Conservation (phyloP, 2,113 vertebrate species). For the Ranitomeya variabilis region DNA sequence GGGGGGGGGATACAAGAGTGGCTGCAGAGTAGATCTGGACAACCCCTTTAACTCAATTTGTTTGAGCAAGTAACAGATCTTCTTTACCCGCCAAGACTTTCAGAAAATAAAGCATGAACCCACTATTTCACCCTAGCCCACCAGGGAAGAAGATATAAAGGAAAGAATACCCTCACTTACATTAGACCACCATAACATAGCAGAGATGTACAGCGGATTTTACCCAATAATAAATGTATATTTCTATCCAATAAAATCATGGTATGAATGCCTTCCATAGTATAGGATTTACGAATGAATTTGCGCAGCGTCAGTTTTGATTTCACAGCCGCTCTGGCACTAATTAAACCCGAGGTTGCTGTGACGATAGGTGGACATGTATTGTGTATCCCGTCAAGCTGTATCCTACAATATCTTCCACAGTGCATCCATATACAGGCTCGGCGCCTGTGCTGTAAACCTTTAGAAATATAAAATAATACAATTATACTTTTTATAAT, state of each 20-base stretch:
- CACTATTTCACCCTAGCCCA: too few species aligned
- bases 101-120: too few species aligned
- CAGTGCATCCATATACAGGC: background rate
- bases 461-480: too few species aligned
- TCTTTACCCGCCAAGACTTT: too few species aligned
- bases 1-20: too few species aligned
- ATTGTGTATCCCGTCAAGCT: background rate
- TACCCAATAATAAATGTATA: background rate
- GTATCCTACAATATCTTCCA: background rate
- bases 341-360: background rate
- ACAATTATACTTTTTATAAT: too few species aligned
- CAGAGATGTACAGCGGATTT: background rate
- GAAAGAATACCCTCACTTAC: too few species aligned
- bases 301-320: background rate
- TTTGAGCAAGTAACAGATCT: too few species aligned
- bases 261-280: background rate
- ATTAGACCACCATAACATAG: background rate
- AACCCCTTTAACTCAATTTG: too few species aligned
- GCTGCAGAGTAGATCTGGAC: too few species aligned
- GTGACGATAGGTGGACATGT: background rate
- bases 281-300: background rate
- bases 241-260: background rate
- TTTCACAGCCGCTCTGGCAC: background rate
- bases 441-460: background rate
- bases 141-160: too few species aligned